Evolutionary conservation across 2,113 vertebrate genomes (phyloP).

Genomic region (Gasterosteus aculeatus): DNA sequence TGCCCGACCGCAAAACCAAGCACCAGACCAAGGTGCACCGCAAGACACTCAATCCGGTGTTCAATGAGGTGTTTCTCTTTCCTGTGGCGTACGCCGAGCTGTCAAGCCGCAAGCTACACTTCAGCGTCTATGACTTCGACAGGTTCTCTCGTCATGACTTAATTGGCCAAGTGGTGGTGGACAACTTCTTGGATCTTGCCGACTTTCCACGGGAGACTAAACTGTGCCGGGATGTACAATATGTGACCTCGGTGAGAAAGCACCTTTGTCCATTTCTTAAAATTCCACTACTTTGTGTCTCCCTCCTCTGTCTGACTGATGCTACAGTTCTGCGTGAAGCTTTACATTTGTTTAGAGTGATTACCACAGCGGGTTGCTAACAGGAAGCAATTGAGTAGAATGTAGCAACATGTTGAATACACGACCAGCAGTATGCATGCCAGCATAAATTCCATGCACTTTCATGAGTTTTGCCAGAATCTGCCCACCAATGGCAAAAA

Average conservation of each 20-base stretch:
- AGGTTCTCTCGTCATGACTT: conserved; percentile 98
- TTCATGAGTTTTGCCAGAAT: conserved; percentile 7
- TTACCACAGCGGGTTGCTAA: background rate
- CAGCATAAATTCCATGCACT: background rate
- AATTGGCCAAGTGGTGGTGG: conserved; percentile 97
- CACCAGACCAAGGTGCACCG: conserved; percentile 99
- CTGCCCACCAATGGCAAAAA: conserved; percentile 28
- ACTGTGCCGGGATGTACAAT: conserved; percentile 96
- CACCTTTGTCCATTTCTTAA: conserved; percentile 2
- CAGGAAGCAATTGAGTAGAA: background rate
- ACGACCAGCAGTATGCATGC: background rate
- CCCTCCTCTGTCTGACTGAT: background rate
- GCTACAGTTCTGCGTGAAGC: background rate
- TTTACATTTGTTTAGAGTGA: background rate
- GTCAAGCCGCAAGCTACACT: conserved; percentile 91
- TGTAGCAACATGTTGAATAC: background rate
- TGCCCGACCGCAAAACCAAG: conserved; percentile 97
- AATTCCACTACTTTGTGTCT: background rate
- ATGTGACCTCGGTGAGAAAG: conserved; percentile 93
- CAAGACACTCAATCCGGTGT: conserved; percentile 96
- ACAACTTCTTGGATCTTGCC: conserved; percentile 97
- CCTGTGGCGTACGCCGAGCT: conserved; percentile 92
- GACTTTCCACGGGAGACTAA: conserved; percentile 98
- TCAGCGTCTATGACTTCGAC: conserved; percentile 99
- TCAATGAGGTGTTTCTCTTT: conserved; percentile 98